phyloP scores from a whole-genome alignment of 2,888 invertebrate species.

The Desoria tigrina region DNA sequence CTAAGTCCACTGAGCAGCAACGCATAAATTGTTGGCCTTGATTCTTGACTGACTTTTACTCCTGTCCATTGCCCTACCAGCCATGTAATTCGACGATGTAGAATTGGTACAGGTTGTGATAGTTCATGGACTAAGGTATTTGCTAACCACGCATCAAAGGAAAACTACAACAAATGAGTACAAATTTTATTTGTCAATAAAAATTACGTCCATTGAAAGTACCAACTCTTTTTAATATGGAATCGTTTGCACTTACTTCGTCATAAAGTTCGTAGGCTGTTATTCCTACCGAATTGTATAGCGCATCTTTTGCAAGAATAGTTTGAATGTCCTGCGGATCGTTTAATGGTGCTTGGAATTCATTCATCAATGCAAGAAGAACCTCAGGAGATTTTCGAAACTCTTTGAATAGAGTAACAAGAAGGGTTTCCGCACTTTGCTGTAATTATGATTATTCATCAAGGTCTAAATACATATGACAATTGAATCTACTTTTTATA shows the following conservation, averaged over 20 bases:
- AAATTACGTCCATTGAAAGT: too few relatives aligned
- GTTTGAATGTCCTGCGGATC: slow-evolving; percentile 72
- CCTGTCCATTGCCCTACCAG: slow-evolving; percentile 71
- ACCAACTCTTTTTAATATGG: too few relatives aligned
- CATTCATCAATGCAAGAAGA: slow-evolving; percentile 69
- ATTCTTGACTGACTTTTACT: slow-evolving; percentile 77
- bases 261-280: slow-evolving; percentile 88
- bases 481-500: too few relatives aligned
- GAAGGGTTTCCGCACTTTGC: slow-evolving; percentile 86
- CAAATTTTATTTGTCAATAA: too few relatives aligned
- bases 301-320: slow-evolving; percentile 85
- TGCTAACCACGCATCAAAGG: slow-evolving; percentile 90
- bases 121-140: slow-evolving; percentile 79
- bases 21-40: slow-evolving; percentile 79
- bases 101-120: slow-evolving; percentile 75
- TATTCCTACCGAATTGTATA: slow-evolving; percentile 87
- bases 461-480: slow-evolving; percentile 37
- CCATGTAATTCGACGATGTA: slow-evolving; percentile 81
- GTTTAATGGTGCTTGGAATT: slow-evolving; percentile 66
- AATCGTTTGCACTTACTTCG: slow-evolving; percentile 65
- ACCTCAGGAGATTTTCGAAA: slow-evolving; percentile 74
- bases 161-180: slow-evolving; percentile 69
- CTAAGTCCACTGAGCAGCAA: slow-evolving; percentile 73
- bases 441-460: too few relatives aligned
- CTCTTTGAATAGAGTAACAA: slow-evolving; percentile 78